A percentile compares a stretch with the other conserved stretches of the same genome.
phyloP scores from a whole-genome alignment of 2,797 vertebrate genomes.

The Lerista edwardsae region DNA sequence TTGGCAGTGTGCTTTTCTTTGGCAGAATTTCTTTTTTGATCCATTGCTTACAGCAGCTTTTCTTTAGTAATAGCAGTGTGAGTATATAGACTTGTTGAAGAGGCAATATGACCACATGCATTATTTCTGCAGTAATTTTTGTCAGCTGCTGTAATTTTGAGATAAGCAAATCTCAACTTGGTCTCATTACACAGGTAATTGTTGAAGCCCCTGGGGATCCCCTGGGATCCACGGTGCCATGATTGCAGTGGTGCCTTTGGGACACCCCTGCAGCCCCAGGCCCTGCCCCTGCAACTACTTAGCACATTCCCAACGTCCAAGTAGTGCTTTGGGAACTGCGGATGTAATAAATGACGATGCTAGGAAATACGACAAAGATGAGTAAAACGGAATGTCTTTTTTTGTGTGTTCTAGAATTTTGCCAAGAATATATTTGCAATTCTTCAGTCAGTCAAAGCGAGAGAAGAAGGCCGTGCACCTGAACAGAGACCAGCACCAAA shows the following conservation, averaged over 20 bases:
- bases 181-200: background rate
- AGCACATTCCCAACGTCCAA: too few species aligned
- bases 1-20: background rate
- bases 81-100: background rate
- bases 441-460: conserved; percentile 97
- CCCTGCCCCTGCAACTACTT: too few species aligned
- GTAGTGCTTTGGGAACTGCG: too few species aligned
- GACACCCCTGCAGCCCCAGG: background rate
- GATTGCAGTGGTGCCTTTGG: too few species aligned
- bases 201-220: too few species aligned
- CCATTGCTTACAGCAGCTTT: too few species aligned
- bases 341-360: too few species aligned
- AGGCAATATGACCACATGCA: background rate
- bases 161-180: background rate
- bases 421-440: conserved; percentile 99
- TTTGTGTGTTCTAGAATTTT: conserved; percentile 87
- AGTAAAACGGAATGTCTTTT: conserved; percentile 42
- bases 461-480: conserved; percentile 95
- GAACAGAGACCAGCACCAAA: conserved; percentile 95
- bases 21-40: too few species aligned
- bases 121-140: background rate
- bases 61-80: background rate
- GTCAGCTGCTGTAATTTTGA: background rate
- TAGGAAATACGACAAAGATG: background rate
- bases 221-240: too few species aligned